phyloP scores from a whole-genome alignment of 2,888 invertebrate species.

The Aspidiotus destructor region DNA sequence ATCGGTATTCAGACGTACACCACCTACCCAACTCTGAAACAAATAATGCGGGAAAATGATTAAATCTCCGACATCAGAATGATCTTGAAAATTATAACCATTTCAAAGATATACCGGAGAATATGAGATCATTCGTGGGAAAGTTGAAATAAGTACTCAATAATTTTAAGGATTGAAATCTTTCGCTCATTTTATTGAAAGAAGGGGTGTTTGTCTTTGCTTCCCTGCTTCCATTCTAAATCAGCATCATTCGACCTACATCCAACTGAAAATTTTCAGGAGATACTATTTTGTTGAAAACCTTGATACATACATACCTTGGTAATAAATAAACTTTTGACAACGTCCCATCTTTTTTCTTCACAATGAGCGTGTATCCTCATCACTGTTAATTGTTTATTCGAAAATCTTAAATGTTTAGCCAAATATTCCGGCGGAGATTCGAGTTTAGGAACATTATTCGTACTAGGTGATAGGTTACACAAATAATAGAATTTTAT shows the following conservation, averaged over 20 bases:
- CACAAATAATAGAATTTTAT: slow-evolving; percentile 16
- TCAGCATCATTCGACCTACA: too few relatives aligned
- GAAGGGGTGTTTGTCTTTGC: too few relatives aligned
- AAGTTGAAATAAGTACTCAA: too few relatives aligned
- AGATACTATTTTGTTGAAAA: too few relatives aligned
- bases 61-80: not conserved
- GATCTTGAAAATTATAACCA: too few relatives aligned
- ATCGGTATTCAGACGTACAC: slow-evolving; percentile 44
- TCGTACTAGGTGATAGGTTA: slow-evolving; percentile 8
- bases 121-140: too few relatives aligned
- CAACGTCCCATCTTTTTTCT: slow-evolving; percentile 19
- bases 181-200: too few relatives aligned
- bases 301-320: slow-evolving; percentile 8
- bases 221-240: too few relatives aligned
- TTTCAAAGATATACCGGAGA: too few relatives aligned
- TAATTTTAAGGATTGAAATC: too few relatives aligned
- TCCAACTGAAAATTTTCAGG: too few relatives aligned
- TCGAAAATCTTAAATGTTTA: slow-evolving; percentile 12
- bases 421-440: slow-evolving; percentile 2
- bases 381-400: slow-evolving; percentile 12
- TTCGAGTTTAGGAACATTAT: slow-evolving; percentile 16
- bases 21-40: slow-evolving; percentile 45
- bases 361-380: slow-evolving; percentile 19
- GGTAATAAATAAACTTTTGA: slow-evolving; percentile 15
- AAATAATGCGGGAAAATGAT: not conserved